phyloP scores from a whole-genome alignment of 2,888 invertebrate species.

The Nomada ferruginata region DNA sequence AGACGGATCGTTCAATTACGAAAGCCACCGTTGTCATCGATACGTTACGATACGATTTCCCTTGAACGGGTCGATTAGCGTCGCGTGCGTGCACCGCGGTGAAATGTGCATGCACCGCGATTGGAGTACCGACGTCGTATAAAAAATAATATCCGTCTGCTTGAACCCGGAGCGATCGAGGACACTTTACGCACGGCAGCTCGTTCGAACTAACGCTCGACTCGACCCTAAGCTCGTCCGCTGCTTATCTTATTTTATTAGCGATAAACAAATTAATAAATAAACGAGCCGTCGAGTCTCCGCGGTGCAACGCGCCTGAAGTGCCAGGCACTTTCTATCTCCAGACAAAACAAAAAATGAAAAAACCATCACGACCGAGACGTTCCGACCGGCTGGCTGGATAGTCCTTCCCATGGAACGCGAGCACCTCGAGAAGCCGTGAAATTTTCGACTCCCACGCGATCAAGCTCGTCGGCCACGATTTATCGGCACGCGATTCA shows the following conservation, averaged over 20 bases:
- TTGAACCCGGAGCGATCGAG: no score
- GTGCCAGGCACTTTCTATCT: conserved; percentile 6
- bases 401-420: conserved; percentile 12
- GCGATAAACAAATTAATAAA: conserved; percentile 26
- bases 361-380: background rate
- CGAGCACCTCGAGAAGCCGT: background rate
- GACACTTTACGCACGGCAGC: background rate
- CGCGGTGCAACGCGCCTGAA: background rate
- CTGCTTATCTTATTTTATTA: conserved; percentile 19
- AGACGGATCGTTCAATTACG: conserved; percentile 36
- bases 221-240: background rate
- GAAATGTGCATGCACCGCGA: background rate
- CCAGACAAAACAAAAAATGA: background rate
- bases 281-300: conserved; percentile 8
- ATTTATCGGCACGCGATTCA: conserved; percentile 32
- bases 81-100: background rate
- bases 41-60: background rate
- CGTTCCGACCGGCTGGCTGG: background rate
- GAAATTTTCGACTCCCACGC: conserved; percentile 37
- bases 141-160: background rate
- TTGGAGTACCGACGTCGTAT: background rate
- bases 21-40: conserved; percentile 17
- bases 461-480: conserved; percentile 15
- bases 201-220: background rate
- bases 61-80: background rate